Base-by-base conservation (phyloP, 2,888 invertebrate species). In the Cerceris ruficornis region DNA sequence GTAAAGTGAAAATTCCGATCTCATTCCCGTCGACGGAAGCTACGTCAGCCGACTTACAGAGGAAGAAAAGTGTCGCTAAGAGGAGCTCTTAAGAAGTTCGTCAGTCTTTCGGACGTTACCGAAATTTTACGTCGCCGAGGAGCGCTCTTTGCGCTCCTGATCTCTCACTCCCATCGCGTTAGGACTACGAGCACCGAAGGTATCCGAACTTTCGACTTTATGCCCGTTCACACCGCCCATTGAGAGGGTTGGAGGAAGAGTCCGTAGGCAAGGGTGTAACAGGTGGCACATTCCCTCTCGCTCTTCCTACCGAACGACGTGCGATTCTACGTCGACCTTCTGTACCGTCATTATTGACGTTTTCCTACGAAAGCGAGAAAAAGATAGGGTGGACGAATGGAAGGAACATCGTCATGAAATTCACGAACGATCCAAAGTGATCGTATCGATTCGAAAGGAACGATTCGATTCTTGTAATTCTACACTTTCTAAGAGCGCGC, bases 331-430 rank as follows among this genome's bases (percentile, higher is more conserved):
- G 73, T 74, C 80, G 77, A 74, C 70, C 74, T 77, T 79, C 80
- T 76, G 80, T 73, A 79, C 68, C 86, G 86, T 89, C 87, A 89
- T 89, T 88, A 89, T 86, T 84, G 89, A 88, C 84, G 83, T 72
- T 78, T 70, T 70, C 69, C 75, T 41, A 42, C 76, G 69, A 59
- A 69, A 55, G 76, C 64, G 50, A 57, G n/a, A 52, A 13, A n/a
- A 52, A 52, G n/a, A 28, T 28, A 2, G 28, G 28, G 28, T 28
- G 28, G 28, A 28, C 28, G 28, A 28, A 28, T 28, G 4, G 28
- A 28, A 28, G 28, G 28, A 28, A 28, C 28, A 28, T 28, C 28
- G 28, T 28, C 28, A 1, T 28, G 28, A 28, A 28, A 52, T 74
- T 74, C 79, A 61, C 66, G 68, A 49, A 75, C 80, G 81, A 76